Percentiles rank a stretch among this genome's conserved stretches.
Conservation (phyloP, 1,140 invertebrate genomes). For the Dermatophagoides farinae region DNA sequence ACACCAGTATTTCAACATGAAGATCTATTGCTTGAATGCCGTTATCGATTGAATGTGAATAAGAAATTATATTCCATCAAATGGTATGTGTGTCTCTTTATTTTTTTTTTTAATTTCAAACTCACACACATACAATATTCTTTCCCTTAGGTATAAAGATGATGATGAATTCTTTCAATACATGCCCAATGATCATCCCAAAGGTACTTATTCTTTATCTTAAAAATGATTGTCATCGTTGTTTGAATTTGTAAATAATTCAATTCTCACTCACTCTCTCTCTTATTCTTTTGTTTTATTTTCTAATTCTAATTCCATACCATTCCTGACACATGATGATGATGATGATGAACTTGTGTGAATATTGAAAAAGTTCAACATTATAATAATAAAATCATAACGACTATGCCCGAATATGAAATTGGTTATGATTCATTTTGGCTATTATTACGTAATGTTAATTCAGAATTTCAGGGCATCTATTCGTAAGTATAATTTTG, state of each 20-base stretch:
- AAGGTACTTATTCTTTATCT: conserved; percentile 29
- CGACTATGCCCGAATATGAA: background rate
- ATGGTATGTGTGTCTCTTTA: background rate
- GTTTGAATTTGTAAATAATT: conserved; percentile 29
- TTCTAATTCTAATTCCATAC: too few relatives aligned
- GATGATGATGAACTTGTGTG: too few relatives aligned
- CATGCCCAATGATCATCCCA: conserved; percentile 44
- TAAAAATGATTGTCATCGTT: conserved; percentile 21
- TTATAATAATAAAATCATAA: background rate
- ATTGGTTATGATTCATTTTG: background rate
- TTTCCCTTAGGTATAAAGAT: conserved; percentile 40
- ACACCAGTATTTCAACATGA: background rate
- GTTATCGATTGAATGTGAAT: background rate
- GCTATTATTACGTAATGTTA: conserved; percentile 42
- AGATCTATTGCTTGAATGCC: background rate
- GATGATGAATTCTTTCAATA: conserved; percentile 55
- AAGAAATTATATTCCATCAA: conserved; percentile 5
- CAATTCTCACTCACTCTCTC: conserved; percentile 25
- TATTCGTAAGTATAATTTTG: conserved; percentile 31
- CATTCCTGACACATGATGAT: too few relatives aligned
- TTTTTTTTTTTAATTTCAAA: too few relatives aligned
- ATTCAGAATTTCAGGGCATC: conserved; percentile 49
- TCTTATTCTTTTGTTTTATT: conserved; percentile 50
- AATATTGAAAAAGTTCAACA: too few relatives aligned
- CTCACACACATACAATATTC: background rate